Evolutionary conservation across 2,113 vertebrate genomes (phyloP).

Genomic region (Colossoma macropomum): DNA sequence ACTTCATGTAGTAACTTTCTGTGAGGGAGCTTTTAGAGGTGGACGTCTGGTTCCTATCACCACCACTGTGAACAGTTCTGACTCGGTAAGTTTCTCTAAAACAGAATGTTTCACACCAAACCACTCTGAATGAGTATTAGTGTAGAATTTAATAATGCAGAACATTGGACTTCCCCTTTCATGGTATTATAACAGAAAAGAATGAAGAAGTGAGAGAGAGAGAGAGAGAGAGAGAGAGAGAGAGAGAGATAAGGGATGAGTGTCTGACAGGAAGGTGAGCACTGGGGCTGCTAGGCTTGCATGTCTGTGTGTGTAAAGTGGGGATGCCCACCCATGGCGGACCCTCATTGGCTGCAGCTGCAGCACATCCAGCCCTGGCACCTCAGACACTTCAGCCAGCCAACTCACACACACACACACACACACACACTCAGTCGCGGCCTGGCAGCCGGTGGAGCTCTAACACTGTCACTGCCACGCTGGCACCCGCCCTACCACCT

Average conservation of each 20-base stretch:
- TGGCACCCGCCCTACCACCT: constrained; percentile 59
- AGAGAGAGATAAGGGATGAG: constrained; percentile 54
- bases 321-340: constrained; percentile 46
- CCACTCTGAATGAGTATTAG: no score
- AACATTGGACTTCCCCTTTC: no score
- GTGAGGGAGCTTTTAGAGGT: no score
- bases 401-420: constrained; percentile 41
- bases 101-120: no score
- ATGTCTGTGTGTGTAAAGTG: constrained; percentile 32
- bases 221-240: constrained; percentile 27
- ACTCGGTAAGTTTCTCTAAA: no score
- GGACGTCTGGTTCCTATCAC: no score
- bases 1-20: no score
- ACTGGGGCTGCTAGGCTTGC: constrained; percentile 10
- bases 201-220: neutral
- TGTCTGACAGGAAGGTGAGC: neutral
- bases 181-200: no score
- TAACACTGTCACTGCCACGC: constrained; percentile 47
- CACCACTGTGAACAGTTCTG: no score
- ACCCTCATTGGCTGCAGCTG: constrained; percentile 56
- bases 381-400: constrained; percentile 32
- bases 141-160: no score
- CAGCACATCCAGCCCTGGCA: constrained; percentile 54
- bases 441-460: constrained; percentile 37
- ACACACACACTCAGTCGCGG: constrained; percentile 29